Conservation (phyloP, 2,113 vertebrate genomes). For the Aleadryas rufinucha region DNA sequence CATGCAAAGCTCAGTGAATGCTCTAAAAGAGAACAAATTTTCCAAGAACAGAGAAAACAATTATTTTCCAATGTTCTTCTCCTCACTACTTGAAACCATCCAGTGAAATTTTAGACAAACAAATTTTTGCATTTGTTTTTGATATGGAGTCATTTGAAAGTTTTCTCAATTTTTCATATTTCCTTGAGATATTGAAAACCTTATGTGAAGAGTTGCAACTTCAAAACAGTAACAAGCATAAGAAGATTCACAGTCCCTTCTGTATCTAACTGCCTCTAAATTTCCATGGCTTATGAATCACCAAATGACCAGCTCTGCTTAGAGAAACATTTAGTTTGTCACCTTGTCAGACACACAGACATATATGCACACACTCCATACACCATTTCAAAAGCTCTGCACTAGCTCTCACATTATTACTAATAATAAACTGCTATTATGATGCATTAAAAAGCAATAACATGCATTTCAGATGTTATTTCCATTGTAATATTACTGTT, state of each 20-base stretch:
- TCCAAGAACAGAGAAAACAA: not conserved
- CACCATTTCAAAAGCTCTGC: not conserved
- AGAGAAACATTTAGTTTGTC: not conserved
- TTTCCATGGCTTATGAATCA: not conserved
- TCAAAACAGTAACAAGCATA: not conserved
- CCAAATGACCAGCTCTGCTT: not conserved
- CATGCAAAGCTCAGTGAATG: not conserved
- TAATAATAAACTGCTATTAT: not conserved
- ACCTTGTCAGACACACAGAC: not conserved
- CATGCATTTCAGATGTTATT: not conserved
- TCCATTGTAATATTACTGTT: not conserved
- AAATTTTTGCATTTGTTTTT: not conserved
- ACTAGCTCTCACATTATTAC: not conserved
- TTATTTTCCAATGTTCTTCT: not conserved
- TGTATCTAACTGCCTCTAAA: not conserved
- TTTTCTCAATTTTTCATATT: not conserved
- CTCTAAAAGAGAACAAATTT: not conserved
- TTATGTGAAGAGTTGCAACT: not conserved
- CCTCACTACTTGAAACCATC: not conserved
- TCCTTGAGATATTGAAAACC: not conserved
- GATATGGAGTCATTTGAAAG: not conserved
- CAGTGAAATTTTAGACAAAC: not conserved
- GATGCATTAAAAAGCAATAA: not conserved
- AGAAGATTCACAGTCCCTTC: not conserved
- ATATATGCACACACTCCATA: not conserved